A percentile compares a stretch with the other conserved stretches of the same genome.
Evolutionary conservation across 1,140 invertebrate genomes (phyloP).

Genomic region (Thaumetopoea pityocampa): DNA sequence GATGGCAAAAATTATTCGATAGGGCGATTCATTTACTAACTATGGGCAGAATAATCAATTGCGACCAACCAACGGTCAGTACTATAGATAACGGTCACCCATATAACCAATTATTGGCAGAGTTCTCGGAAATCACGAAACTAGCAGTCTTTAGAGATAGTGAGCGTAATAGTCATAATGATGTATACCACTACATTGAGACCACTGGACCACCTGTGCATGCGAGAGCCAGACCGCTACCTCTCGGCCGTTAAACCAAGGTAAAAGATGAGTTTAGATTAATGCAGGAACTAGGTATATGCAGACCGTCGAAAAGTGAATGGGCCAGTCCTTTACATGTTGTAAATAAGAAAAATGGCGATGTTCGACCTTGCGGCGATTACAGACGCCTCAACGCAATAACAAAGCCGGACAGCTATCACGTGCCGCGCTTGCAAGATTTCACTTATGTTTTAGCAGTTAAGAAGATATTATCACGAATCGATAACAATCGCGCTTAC

Average conservation of each 20-base stretch:
- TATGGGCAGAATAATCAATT: background rate
- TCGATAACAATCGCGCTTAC: slow-evolving; percentile 26
- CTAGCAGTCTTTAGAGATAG: slow-evolving; percentile 15
- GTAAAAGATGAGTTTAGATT: slow-evolving; percentile 45
- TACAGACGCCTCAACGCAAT: slow-evolving; percentile 41
- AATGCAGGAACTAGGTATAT: slow-evolving; percentile 31
- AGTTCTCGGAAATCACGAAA: slow-evolving; percentile 35
- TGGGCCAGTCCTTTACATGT: slow-evolving; percentile 69
- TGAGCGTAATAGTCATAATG: slow-evolving; percentile 1
- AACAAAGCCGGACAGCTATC: slow-evolving; percentile 42
- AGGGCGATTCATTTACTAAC: slow-evolving; percentile 10
- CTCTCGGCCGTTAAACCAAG: slow-evolving; percentile 40
- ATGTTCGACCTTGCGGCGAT: slow-evolving; percentile 66
- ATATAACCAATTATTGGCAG: slow-evolving; percentile 22
- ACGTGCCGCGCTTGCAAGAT: slow-evolving; percentile 34
- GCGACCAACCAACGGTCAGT: background rate
- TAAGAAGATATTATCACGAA: slow-evolving; percentile 49
- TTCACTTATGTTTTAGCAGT: slow-evolving; percentile 23
- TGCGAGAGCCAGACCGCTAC: slow-evolving; percentile 41
- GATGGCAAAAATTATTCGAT: slow-evolving; percentile 36
- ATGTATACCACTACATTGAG: slow-evolving; percentile 26
- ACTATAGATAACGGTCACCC: slow-evolving; percentile 11
- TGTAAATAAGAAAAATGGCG: slow-evolving; percentile 53
- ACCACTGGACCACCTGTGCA: slow-evolving; percentile 48
- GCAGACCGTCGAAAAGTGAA: slow-evolving; percentile 19